These are phyloP conservation scores for Dipodomys stephensi DNA, from an alignment of 2,113 vertebrate species.

Conservation along the genomic window DNA sequence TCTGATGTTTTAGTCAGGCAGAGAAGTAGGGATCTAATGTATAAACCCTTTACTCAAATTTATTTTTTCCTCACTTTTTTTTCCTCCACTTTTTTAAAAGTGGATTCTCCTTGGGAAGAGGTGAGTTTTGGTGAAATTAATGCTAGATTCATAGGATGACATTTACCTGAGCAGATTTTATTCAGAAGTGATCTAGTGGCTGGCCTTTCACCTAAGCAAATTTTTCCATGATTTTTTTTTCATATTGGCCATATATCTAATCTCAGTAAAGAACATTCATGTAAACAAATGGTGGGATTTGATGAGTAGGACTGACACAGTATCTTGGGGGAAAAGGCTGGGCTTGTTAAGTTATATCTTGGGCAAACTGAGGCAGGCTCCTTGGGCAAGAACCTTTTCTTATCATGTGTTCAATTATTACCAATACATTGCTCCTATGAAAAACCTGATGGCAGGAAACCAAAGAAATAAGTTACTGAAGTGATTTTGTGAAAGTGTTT, in stretches of 20 bases:
- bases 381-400: neutral
- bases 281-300: neutral
- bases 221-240: neutral
- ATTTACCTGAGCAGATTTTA: neutral
- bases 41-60: neutral
- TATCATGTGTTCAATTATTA: neutral
- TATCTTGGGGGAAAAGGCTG: neutral
- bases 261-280: neutral
- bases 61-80: neutral
- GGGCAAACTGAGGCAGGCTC: neutral
- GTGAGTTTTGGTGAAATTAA: neutral
- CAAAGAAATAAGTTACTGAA: constrained; percentile 31
- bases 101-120: neutral
- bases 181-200: neutral
- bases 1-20: no score
- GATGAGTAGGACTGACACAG: neutral
- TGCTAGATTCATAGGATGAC: neutral
- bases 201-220: neutral
- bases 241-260: neutral
- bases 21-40: neutral
- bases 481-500: constrained; percentile 54
- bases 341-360: neutral
- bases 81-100: no score
- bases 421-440: neutral
- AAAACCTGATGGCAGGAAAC: constrained; percentile 29